A percentile compares a stretch with the other conserved stretches of the same genome.
Conservation (phyloP, 2,797 vertebrate species). For the Brotula barbata region DNA sequence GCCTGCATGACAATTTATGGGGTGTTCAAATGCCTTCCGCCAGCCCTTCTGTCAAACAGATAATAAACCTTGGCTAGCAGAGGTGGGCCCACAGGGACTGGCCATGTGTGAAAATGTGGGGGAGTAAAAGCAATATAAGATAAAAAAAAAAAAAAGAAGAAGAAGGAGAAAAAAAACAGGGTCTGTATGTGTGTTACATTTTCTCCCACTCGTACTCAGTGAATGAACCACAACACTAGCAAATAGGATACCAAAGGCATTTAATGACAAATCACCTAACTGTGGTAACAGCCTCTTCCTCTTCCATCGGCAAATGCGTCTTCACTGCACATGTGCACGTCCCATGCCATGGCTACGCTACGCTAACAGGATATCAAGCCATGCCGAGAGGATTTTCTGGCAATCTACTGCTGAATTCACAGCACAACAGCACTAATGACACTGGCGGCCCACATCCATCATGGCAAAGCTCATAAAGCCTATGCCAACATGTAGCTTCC, state of each 20-base stretch:
- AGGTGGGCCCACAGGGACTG: constrained; percentile 65
- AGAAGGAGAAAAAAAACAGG: neutral
- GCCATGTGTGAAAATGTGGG: constrained; percentile 55
- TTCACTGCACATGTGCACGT: constrained; percentile 63
- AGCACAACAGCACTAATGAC: constrained; percentile 79
- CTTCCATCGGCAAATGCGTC: constrained; percentile 70
- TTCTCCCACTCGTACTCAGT: constrained; percentile 5
- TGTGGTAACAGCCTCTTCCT: constrained; percentile 18
- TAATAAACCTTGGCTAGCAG: constrained; percentile 71
- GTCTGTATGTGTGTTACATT: constrained; percentile 4
- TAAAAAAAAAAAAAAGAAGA: neutral
- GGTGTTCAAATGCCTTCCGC: constrained; percentile 71
- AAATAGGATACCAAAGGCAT: constrained; percentile 18
- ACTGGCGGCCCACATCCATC: constrained; percentile 74
- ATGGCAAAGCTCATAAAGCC: constrained; percentile 72
- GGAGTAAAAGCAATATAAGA: constrained; percentile 53
- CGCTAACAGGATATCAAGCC: constrained; percentile 71
- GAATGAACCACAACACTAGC: constrained; percentile 39
- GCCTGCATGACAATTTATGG: constrained; percentile 77
- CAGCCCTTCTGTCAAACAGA: constrained; percentile 74
- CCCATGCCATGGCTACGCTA: constrained; percentile 45
- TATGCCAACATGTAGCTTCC: constrained; percentile 74
- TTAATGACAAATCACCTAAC: constrained; percentile 29
- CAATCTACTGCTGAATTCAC: constrained; percentile 72
- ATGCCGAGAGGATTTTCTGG: constrained; percentile 76